phyloP scores from a whole-genome alignment of 2,113 vertebrate genomes.

The Lophura nycthemera region DNA sequence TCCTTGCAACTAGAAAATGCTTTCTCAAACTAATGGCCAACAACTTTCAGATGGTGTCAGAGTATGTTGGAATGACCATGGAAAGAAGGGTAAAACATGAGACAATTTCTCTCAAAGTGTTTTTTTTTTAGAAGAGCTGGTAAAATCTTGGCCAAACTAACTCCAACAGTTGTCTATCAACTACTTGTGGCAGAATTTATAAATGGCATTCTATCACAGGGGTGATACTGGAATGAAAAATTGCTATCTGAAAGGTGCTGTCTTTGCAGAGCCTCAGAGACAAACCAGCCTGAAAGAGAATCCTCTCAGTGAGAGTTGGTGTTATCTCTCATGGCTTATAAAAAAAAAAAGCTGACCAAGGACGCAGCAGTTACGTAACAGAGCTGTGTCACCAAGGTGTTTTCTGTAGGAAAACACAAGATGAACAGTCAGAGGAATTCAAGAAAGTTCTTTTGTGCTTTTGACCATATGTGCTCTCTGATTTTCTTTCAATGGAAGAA shows the following conservation, averaged over 20 bases:
- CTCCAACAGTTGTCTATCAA: background rate
- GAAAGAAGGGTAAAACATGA: background rate
- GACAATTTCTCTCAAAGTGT: background rate
- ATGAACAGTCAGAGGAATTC: background rate
- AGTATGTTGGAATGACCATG: background rate
- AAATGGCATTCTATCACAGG: background rate
- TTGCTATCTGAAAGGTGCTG: fast-evolving
- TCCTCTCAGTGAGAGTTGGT: background rate
- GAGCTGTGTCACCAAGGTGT: background rate
- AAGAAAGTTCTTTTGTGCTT: background rate
- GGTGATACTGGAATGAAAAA: background rate
- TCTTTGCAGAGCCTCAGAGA: background rate
- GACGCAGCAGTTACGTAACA: background rate
- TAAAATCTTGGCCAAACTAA: background rate
- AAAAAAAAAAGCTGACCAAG: background rate
- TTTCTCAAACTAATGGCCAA: background rate
- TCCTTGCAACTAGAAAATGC: background rate
- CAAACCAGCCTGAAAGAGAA: background rate
- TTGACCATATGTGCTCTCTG: background rate
- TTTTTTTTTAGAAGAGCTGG: background rate
- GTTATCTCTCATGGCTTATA: background rate
- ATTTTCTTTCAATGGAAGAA: background rate
- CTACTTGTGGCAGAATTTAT: background rate
- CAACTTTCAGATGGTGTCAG: background rate
- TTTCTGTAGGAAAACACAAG: background rate